phyloP scores from a whole-genome alignment of 1,140 invertebrate species.

The Apis cerana region DNA sequence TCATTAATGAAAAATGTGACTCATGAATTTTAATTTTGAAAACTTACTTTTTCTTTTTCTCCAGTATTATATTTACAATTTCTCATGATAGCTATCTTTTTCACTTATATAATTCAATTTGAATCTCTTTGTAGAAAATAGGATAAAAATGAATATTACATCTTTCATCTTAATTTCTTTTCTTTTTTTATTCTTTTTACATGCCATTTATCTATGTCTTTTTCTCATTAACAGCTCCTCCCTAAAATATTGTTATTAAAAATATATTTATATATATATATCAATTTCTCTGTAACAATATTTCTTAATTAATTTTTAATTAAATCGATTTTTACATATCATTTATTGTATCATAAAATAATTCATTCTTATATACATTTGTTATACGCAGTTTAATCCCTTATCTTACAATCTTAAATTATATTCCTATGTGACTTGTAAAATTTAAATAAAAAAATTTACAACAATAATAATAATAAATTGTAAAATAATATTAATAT shows the following conservation, averaged over 20 bases:
- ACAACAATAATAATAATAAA: no score
- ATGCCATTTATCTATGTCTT: not conserved
- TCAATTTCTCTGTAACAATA: not conserved
- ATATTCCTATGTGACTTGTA: no score
- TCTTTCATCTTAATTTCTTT: not conserved
- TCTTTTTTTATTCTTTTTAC: conserved; percentile 3
- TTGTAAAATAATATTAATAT: no score
- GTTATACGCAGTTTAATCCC: no score
- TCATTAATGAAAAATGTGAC: not conserved
- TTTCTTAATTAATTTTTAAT: not conserved
- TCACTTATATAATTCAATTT: not conserved
- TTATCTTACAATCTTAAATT: no score
- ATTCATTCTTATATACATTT: no score
- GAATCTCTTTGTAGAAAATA: not conserved
- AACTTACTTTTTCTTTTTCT: not conserved
- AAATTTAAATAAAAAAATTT: no score
- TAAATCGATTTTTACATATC: not conserved
- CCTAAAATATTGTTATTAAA: not conserved
- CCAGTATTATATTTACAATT: not conserved
- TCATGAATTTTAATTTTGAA: not conserved
- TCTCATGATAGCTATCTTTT: not conserved
- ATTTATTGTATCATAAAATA: no score
- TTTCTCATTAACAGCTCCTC: not conserved
- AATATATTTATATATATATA: not conserved
- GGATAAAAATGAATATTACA: not conserved